These are phyloP conservation scores for Apodemia mormo DNA, from an alignment of 2,888 invertebrate species.

Conservation along the genomic window DNA sequence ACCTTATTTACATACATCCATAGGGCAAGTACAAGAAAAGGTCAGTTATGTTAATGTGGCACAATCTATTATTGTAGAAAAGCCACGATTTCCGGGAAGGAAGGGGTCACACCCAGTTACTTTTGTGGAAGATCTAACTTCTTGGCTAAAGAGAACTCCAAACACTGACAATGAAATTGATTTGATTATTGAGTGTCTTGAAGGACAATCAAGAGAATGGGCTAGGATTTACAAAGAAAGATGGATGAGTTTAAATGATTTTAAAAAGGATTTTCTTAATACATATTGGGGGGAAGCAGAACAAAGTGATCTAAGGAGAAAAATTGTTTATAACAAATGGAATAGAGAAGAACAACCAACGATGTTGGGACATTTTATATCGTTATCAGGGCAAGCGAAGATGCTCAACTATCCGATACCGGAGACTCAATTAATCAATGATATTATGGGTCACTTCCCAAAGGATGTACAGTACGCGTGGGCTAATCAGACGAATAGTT, in stretches of 20 bases:
- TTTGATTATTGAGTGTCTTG: background rate
- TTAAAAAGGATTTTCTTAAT: background rate
- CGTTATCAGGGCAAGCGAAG: constrained; percentile 21
- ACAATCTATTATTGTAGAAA: background rate
- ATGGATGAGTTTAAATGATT: background rate
- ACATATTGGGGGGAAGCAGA: constrained; percentile 20
- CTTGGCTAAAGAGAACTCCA: background rate
- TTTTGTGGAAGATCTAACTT: background rate
- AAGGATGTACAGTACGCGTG: constrained; percentile 20
- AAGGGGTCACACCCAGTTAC: background rate
- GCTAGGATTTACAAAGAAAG: background rate
- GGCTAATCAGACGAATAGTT: constrained; percentile 1
- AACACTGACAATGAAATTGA: background rate
- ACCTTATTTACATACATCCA: too few species aligned
- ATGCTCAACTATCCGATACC: constrained; percentile 24
- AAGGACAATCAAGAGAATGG: background rate
- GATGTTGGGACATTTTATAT: constrained; percentile 23
- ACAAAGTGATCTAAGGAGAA: constrained; percentile 19
- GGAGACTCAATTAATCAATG: constrained; percentile 24
- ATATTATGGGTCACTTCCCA: constrained; percentile 23
- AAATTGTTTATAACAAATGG: constrained; percentile 18
- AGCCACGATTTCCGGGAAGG: background rate
- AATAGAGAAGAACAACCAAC: constrained; percentile 1
- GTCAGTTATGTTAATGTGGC: background rate
- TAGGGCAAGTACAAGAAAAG: too few species aligned